Conservation (phyloP, 2,888 invertebrate genomes). For the Ophion ellenae region DNA sequence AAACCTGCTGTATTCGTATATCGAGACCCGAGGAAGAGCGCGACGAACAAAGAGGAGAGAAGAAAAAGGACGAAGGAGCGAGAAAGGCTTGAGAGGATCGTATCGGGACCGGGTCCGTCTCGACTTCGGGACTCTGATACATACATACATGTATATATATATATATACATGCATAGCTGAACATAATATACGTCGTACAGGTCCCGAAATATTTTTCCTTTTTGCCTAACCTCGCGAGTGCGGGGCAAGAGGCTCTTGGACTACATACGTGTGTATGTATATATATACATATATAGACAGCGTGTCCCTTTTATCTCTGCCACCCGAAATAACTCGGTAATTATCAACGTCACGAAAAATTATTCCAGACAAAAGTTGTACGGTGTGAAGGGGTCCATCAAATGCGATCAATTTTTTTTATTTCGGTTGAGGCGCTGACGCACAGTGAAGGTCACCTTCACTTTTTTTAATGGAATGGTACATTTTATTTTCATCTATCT, state of each 20-base stretch:
- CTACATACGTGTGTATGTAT: no score
- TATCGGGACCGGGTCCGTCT: conserved; percentile 66
- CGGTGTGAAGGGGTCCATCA: no score
- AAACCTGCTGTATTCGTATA: not conserved
- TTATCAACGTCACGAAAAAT: no score
- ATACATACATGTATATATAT: not conserved
- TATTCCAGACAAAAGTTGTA: no score
- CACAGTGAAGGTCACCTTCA: no score
- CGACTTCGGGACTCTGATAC: conserved; percentile 14
- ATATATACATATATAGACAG: no score
- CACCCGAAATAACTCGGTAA: no score
- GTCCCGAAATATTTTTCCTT: conserved; percentile 21
- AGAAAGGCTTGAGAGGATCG: conserved; percentile 73
- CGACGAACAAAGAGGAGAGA: conserved; percentile 13
- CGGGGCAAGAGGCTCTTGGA: not conserved
- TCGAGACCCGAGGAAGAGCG: not conserved
- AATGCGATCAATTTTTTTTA: no score
- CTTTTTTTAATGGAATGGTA: no score
- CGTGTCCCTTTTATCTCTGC: no score
- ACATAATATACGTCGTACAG: not conserved
- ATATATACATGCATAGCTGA: not conserved
- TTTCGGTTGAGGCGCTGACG: no score
- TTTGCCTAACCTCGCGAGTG: conserved; percentile 8
- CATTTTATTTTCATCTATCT: no score
- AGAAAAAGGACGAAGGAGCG: conserved; percentile 19